Evolutionary conservation across 2,888 invertebrate species (phyloP), one percentile per base, ranked within the genome.

Genomic region (Malacosoma neustria): DNA sequence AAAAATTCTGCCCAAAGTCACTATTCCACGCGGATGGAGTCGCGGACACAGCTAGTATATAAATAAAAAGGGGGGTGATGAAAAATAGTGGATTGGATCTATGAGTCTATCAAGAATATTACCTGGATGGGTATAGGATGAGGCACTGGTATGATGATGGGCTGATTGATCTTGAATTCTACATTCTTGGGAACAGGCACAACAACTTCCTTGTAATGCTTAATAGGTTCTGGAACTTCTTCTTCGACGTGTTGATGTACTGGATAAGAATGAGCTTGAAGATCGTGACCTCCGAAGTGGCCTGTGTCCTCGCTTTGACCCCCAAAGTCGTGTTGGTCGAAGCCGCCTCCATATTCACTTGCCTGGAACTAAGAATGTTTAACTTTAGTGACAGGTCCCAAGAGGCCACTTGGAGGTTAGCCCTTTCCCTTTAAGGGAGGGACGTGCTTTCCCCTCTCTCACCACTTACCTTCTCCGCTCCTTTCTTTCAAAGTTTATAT

Each of bases 121-220:
- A 91, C 80, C 29, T 90, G 90, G 1, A 92, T 91, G 0, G 91
- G 92, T 14, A 91, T 89, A 0, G 90, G 91, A 45, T 91, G 91
- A 0, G 89, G 88, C 0, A 89, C 87, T 0, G 88, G 88, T 0
- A 90, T 87, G 0, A 89, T 60, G 0, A 89, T 55, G 0, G 88
- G 89, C 36, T 89, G 88, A 14, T 88, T 72, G 4, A 89, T 62
- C 58, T 88, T 85, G 48, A 89, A 89, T 41, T 88, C 88, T 14
- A 89, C 77, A 39, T 91, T 90, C 36, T 91, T 89, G 0, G 80
- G 88, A 3, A 89, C 72, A 7, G 92, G 91, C 9, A 92, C 87
- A 1, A 91, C 88, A 1, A 91, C 77, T 57, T 91, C 90, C 58
- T 90, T 91, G 58, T 91, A 90, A 40, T 91, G 88, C 34, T 91